phyloP scores from a whole-genome alignment of 2,113 vertebrate genomes.

The Arizona elegans region DNA sequence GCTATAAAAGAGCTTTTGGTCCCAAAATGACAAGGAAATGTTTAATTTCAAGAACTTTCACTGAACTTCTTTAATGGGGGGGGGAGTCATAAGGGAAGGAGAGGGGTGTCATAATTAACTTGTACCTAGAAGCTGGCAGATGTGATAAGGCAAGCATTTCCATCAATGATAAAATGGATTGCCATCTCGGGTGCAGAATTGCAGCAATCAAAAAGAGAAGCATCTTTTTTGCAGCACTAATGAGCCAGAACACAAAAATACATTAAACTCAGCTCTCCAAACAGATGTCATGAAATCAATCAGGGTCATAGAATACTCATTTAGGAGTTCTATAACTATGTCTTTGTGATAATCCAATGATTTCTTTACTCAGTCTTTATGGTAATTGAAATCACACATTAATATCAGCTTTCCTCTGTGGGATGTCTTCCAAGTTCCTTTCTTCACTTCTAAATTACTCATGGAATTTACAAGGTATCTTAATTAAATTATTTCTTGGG shows the following conservation, averaged over 20 bases:
- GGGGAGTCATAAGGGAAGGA: not conserved
- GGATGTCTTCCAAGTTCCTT: not conserved
- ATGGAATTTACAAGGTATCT: not conserved
- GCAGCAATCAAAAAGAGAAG: not conserved
- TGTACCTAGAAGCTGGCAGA: not conserved
- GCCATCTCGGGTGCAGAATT: not conserved
- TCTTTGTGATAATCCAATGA: not conserved
- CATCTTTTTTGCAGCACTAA: not conserved
- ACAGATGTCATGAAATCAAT: not conserved
- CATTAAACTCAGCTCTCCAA: not conserved
- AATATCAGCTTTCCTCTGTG: not conserved
- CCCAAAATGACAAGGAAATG: not conserved
- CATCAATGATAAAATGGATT: not conserved
- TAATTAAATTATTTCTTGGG: not conserved
- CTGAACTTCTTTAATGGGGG: not conserved
- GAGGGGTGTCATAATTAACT: not conserved
- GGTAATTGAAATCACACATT: not conserved
- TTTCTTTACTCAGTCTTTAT: not conserved
- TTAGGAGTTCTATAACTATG: not conserved
- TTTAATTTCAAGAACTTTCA: not conserved
- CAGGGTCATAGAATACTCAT: not conserved
- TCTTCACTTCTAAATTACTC: not conserved
- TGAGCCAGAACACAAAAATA: not conserved
- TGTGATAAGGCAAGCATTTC: not conserved
- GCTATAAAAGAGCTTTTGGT: not conserved